Evolutionary conservation across 2,888 invertebrate species (phyloP), one percentile per base, ranked within the genome.

Genomic region (Tenthredo distinguenda): DNA sequence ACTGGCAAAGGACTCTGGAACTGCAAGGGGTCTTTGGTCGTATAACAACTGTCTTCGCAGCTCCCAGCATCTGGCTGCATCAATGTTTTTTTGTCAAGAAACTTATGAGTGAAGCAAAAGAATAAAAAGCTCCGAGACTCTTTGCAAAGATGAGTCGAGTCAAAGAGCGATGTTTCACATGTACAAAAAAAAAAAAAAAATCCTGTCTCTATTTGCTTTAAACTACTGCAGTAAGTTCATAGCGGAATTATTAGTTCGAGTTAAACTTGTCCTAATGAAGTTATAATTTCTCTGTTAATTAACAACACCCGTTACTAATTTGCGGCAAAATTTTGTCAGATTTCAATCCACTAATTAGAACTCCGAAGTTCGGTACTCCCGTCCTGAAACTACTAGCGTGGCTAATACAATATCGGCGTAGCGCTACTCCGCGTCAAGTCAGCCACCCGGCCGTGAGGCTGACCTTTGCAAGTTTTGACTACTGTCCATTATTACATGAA

Each of bases 391-490:
- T 74, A 68, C 74, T 74, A 34, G 1, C 68, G 68, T 68, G 18
- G 15, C 10, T 21, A 4, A n/a, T 72, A 74, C 10, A 15, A 31
- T 47, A n/a, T 40, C 26, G 12, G 21, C 74, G 74, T 40, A 43
- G 74, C 12, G 2, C 1, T 21, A 26, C 81, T 21, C 81, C n/a
- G 81, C 58, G 40, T n/a, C 62, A n/a, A 77, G 81, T 62, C 81
- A 40, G 81, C 34, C 58, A 40, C 62, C 34, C 81, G n/a, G 81
- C 37, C 6, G 15, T n/a, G n/a, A 9, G 77, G 37, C 81, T 81
- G 81, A 81, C 81, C 81, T 40, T 37, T 50, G 31, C 81, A 31
- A 62, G 62, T 62, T 62, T 77, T 40, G 81, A 81, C 81, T 81
- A 81, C 81, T 81, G 81, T 40, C 47, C 34, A 77, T 40, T 50